Conservation (phyloP, 1,140 invertebrate genomes). For the Drosophila pachea region DNA sequence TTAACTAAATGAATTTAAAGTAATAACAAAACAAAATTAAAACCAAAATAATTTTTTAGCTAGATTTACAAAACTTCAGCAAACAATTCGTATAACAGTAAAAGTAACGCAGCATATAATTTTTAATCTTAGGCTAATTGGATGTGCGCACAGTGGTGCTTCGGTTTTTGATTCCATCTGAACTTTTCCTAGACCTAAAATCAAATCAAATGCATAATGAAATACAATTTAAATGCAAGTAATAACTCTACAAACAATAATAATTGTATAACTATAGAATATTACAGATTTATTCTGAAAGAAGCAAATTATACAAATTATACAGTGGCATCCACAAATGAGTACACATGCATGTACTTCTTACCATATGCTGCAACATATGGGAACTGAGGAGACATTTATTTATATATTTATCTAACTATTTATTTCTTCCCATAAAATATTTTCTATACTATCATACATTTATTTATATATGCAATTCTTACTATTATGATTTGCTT, state of each 20-base stretch:
- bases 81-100: constrained; percentile 11
- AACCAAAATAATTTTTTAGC: constrained; percentile 66
- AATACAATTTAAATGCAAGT: background rate
- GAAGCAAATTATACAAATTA: constrained; percentile 59
- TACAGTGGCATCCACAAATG: too few relatives aligned
- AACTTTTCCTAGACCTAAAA: constrained; percentile 64
- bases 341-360: constrained; percentile 20
- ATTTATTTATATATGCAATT: too few relatives aligned
- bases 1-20: constrained; percentile 65
- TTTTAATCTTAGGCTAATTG: constrained; percentile 39
- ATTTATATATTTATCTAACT: background rate
- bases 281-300: constrained; percentile 70
- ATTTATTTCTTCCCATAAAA: too few relatives aligned
- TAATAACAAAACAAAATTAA: constrained; percentile 63
- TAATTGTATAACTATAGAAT: constrained; percentile 68
- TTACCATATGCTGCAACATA: too few relatives aligned
- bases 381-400: too few relatives aligned
- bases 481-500: too few relatives aligned
- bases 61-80: constrained; percentile 57
- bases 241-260: constrained; percentile 64
- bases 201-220: constrained; percentile 24
- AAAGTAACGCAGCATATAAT: constrained; percentile 15
- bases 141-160: constrained; percentile 40
- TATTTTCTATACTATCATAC: too few relatives aligned
- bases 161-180: constrained; percentile 73